Evolutionary conservation across 2,797 vertebrate genomes (phyloP), one percentile per base, ranked within the genome.

Genomic region (Bucorvus abyssinicus): DNA sequence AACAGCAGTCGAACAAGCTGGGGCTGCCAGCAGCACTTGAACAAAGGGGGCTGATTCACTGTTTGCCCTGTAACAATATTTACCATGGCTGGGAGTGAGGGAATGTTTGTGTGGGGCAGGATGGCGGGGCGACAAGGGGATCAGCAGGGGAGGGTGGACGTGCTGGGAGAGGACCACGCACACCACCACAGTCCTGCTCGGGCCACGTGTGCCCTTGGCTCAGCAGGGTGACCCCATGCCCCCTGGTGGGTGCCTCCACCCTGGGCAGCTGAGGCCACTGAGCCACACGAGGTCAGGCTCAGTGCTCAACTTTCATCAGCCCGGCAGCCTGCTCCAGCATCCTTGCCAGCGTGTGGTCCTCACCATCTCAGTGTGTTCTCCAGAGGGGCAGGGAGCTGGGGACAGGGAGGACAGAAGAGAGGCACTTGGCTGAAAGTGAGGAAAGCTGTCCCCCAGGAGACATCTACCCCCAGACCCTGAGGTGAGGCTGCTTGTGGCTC

Each of bases 51-150:
- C 64, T 97, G 97, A 97, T 94, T 97, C 97, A 97, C 92, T 97
- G 91, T 97, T 97, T 97, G 89, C 93, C 92, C 92, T 96, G 95
- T 22, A 83, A 96, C 93, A 97, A 97, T 97, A 97, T 97, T 97
- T 96, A 79, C 95, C 2, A 2, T 95, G 96, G 82, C 68, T 2
- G 0, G 76, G 81, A 97, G 95, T 95, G 89, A 91, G 96, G 95
- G 97, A 97, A 97, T 97, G 97, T 96, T 96, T 95, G 90, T 74
- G 77, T 0, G 53, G 91, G 85, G 85, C 93, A 78, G 80, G 89
- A 94, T 0, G 2, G 12, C 23, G 3, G 44, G 86, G 88, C 21
- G 44, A 84, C 84, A 67, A 1, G 0, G 59, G 53, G 82, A 93
- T 89, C 3, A 5, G 73, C 65, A 34, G 45, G 10, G 40, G 80